phyloP scores from a whole-genome alignment of 64 coral and sea anemone genomes.

The Actinia equina region DNA sequence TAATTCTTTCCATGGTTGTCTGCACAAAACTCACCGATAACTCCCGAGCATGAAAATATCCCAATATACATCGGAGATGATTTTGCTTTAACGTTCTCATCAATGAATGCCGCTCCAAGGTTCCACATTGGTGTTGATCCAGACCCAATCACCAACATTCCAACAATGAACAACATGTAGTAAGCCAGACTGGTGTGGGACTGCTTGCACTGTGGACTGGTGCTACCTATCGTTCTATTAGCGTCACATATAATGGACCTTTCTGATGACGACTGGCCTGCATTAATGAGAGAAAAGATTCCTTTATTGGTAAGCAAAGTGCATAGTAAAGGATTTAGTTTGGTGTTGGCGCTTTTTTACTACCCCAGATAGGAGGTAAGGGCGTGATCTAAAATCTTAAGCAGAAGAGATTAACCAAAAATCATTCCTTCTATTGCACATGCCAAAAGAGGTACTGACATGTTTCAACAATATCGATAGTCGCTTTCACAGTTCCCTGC shows the following conservation, averaged over 20 bases:
- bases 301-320: neutral
- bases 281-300: no score
- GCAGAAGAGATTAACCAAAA: no score
- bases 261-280: neutral
- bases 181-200: neutral
- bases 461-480: no score
- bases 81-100: constrained; percentile 24
- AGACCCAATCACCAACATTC: constrained; percentile 12
- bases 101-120: constrained; percentile 10
- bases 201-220: neutral
- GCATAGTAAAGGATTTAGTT: neutral
- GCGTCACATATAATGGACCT: neutral
- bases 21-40: neutral
- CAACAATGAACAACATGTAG: constrained; percentile 12
- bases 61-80: constrained; percentile 21
- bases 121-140: constrained; percentile 15
- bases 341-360: neutral
- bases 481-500: no score
- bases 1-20: no score
- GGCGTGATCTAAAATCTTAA: no score
- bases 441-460: no score
- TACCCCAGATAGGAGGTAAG: no score
- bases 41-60: constrained; percentile 7
- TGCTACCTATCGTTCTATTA: neutral
- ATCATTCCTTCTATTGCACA: no score